Evolutionary conservation across 2,888 invertebrate species (phyloP), one percentile per base, ranked within the genome.

Genomic region (Lasioglossum morio): DNA sequence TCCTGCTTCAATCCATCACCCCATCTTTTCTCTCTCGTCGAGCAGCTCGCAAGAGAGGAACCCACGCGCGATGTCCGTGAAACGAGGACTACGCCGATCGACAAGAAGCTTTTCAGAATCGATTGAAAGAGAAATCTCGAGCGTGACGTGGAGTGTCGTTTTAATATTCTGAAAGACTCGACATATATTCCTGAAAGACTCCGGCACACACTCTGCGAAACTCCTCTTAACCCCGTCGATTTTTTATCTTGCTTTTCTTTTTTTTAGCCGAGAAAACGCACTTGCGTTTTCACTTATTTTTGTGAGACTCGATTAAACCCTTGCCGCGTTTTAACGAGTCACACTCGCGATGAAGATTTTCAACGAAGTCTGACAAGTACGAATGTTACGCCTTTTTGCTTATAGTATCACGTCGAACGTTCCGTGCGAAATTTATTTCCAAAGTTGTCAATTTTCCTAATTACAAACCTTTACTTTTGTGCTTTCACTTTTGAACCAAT

Each of bases 61-160:
- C 30, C 66, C 74, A 72, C 77, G 79, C 77, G 70, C 77, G 74
- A 75, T 76, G 34, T 48, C 53, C 74, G 77, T 74, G 53, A 79
- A 79, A 85, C 69, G 74, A 76, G 76, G 53, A 77, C 27, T 16
- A 30, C 27, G 78, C 66, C 76, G 79, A 87, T 82, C 85, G 43
- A 85, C 48, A 60, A 34, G 77, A 53, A 43, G 70, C 43, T 81
- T 73, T 69, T 69, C 12, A 70, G 66, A 40, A 82, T 78, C 79
- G 81, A 87, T 82, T 57, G 79, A 43, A 40, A n/a, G 60, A 72
- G 82, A 70, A 77, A 73, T 77, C 48, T 34, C 69, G n/a, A 75
- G 69, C 30, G 74, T 70, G 77, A 57, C 73, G 8, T 10, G 46
- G 12, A 43, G 72, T 69, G 80, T 57, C 70, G 70, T 37, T 80